Evolutionary conservation across 2,113 vertebrate species (phyloP), one percentile per base, ranked within the genome.

Genomic region (Dolichallabes microphthalmus): DNA sequence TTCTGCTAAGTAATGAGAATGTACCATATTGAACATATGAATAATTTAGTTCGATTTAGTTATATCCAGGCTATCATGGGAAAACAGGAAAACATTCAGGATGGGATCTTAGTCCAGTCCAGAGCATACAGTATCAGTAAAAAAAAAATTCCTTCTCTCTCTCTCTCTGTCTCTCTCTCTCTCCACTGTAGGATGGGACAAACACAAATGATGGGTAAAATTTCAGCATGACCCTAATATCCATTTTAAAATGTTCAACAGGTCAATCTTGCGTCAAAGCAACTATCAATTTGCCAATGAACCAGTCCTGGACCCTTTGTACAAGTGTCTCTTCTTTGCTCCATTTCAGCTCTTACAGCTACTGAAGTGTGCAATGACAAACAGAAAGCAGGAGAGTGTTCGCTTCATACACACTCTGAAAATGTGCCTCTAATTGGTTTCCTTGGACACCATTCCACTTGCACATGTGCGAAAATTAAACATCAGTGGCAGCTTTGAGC

Each of bases 221-320:
- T 45, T 79, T 86, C 91, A 93, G 90, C 90, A 92, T 91, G 90
- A 85, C 87, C 93, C 92, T 91, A 92, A 93, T 92, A 92, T 90
- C 93, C 32, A 57, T 19, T 52, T 87, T 91, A 91, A 90, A 88
- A 92, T 82, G 73, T 82, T 82, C 64, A 77, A 87, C 82, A 92
- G 92, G 90, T 89, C 91, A 76, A 14, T 75, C 85, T 88, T 83
- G 83, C 81, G 88, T 83, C 88, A 88, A 88, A 92, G 88, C 86
- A 64, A 88, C 39, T 58, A 91, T 89, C 84, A 89, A 88, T 86
- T 89, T 86, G 27, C 53, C 13, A 89, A 88, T 89, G 80, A 89
- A 90, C 52, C 82, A 64, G 69, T 25, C 63, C 74, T 53, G 63
- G 85, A 83, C 86, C 84, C 87, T 86, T 83, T 57, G 75, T 90